Conservation (phyloP, 2,888 invertebrate genomes). For the Ecdyonurus torrentis region DNA sequence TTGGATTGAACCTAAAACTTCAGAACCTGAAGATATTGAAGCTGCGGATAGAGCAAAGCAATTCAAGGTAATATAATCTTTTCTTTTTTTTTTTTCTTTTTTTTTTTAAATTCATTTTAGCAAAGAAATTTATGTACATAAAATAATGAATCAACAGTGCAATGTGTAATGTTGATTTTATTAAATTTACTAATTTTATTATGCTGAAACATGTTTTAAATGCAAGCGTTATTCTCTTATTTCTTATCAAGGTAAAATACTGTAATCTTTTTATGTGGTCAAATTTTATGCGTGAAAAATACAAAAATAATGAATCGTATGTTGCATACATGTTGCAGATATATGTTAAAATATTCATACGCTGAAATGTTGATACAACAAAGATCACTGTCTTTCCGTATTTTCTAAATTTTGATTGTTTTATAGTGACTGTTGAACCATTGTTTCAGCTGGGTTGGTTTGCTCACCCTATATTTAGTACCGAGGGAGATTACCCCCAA, state of each 20-base stretch:
- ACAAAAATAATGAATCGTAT: no score
- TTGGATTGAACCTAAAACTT: conserved; percentile 18
- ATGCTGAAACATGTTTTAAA: no score
- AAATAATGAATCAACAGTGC: no score
- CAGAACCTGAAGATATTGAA: conserved; percentile 27
- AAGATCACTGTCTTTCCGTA: background rate
- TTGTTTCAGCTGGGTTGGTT: conserved; percentile 48
- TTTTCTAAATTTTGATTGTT: background rate
- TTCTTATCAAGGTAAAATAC: no score
- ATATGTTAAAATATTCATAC: background rate
- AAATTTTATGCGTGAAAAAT: no score
- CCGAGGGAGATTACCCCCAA: conserved; percentile 45
- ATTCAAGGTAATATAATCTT: conserved; percentile 37
- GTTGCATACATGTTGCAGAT: background rate
- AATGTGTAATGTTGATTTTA: no score
- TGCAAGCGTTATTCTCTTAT: no score
- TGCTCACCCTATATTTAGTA: conserved; percentile 44
- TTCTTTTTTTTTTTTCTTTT: no score
- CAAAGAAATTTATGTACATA: no score
- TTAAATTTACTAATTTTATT: no score
- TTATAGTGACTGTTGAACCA: conserved; percentile 12
- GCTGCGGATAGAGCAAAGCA: conserved; percentile 37
- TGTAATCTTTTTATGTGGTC: no score
- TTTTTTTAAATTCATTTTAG: no score
- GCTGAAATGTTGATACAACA: background rate